phyloP scores from a whole-genome alignment of 2,888 invertebrate genomes.

The Drosophila barbarae region DNA sequence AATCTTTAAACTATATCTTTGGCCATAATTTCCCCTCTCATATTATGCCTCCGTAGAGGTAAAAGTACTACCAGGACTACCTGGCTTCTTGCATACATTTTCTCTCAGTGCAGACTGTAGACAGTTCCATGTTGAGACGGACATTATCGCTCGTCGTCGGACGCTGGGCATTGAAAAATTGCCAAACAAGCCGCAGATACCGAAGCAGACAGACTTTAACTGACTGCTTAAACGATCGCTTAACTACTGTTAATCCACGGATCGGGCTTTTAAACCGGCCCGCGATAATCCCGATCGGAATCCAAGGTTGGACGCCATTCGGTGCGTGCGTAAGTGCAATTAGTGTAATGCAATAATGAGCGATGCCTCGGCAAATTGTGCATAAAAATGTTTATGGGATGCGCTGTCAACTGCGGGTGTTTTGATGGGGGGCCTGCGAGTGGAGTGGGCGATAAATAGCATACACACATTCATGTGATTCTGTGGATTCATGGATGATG shows the following conservation, averaged over 20 bases:
- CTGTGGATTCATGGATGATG: slow-evolving; percentile 5
- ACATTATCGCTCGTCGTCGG: slow-evolving; percentile 66
- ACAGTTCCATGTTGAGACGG: slow-evolving; percentile 53
- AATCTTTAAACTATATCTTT: neutral
- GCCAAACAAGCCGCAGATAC: slow-evolving; percentile 41
- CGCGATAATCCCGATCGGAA: slow-evolving; percentile 48
- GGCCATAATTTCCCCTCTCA: too few species aligned
- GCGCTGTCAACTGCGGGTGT: slow-evolving; percentile 15
- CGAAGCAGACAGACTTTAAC: slow-evolving; percentile 43
- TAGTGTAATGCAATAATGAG: slow-evolving; percentile 66
- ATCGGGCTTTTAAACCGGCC: slow-evolving; percentile 40
- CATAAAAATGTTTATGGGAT: slow-evolving; percentile 46
- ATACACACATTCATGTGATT: neutral
- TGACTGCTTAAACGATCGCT: slow-evolving; percentile 69
- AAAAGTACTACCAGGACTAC: neutral
- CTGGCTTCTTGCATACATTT: neutral
- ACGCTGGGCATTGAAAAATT: slow-evolving; percentile 68
- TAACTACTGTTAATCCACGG: slow-evolving; percentile 72
- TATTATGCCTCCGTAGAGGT: neutral
- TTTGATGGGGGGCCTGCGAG: neutral
- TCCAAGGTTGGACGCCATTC: slow-evolving; percentile 67
- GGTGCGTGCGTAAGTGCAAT: slow-evolving; percentile 73
- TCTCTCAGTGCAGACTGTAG: slow-evolving; percentile 13
- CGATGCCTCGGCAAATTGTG: slow-evolving; percentile 53
- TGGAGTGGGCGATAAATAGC: neutral